phyloP scores from a whole-genome alignment of 2,797 vertebrate species.

The Sebastes itinus region DNA sequence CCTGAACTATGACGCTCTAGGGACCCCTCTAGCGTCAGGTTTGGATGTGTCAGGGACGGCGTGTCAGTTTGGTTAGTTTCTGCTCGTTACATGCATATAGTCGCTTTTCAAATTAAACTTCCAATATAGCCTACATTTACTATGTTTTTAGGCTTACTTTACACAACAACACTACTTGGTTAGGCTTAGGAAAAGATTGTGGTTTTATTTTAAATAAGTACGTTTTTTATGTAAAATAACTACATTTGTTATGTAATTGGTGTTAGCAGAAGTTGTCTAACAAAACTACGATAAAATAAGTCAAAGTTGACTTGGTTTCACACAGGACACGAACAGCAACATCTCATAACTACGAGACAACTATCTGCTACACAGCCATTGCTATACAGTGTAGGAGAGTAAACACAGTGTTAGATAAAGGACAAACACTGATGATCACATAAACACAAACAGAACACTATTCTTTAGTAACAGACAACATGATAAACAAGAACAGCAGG shows the following conservation, averaged over 20 bases:
- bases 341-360: not conserved
- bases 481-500: slow-evolving; percentile 44
- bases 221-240: not conserved
- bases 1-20: too few relatives aligned
- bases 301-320: too few relatives aligned
- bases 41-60: too few relatives aligned
- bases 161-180: not conserved
- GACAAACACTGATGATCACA: not conserved
- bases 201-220: not conserved
- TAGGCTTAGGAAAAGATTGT: not conserved
- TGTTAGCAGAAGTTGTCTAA: not conserved
- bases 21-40: too few relatives aligned
- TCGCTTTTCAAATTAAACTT: too few relatives aligned
- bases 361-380: not conserved
- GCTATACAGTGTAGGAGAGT: not conserved
- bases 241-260: not conserved
- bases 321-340: not conserved
- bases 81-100: too few relatives aligned
- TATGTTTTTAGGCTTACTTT: too few relatives aligned
- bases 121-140: too few relatives aligned
- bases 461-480: slow-evolving; percentile 6
- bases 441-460: not conserved
- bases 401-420: not conserved
- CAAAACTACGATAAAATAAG: not conserved
- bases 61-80: too few relatives aligned